phyloP scores from a whole-genome alignment of 2,797 vertebrate genomes.

The Gallinago stenura region DNA sequence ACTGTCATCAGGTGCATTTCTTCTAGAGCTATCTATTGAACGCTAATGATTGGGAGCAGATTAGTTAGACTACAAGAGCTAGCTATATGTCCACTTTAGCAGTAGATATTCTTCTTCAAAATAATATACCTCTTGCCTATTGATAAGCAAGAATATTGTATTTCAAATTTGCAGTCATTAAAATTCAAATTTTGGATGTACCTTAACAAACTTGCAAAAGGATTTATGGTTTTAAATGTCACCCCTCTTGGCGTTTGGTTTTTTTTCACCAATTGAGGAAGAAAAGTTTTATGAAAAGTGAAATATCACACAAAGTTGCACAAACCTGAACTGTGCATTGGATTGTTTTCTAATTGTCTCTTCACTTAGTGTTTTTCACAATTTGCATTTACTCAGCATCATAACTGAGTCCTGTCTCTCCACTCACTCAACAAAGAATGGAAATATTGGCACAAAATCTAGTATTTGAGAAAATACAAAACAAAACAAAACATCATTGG shows the following conservation, averaged over 20 bases:
- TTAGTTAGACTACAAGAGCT: background rate
- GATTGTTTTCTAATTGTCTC: background rate
- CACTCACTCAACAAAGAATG: background rate
- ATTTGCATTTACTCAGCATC: background rate
- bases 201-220: background rate
- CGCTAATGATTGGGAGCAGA: background rate
- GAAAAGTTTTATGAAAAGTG: background rate
- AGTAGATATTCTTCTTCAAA: background rate
- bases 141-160: background rate
- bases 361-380: background rate
- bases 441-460: background rate
- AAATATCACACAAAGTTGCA: background rate
- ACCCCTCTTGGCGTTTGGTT: accelerated
- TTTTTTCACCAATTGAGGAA: accelerated
- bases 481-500: accelerated
- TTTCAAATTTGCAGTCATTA: background rate
- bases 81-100: background rate
- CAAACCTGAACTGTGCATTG: background rate
- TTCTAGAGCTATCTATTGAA: background rate
- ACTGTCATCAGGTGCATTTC: background rate
- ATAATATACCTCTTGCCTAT: background rate
- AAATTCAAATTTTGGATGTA: background rate
- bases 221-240: background rate
- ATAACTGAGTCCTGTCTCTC: background rate
- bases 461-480: background rate